phyloP scores from a whole-genome alignment of 2,797 vertebrate genomes.

The Falco berigora region DNA sequence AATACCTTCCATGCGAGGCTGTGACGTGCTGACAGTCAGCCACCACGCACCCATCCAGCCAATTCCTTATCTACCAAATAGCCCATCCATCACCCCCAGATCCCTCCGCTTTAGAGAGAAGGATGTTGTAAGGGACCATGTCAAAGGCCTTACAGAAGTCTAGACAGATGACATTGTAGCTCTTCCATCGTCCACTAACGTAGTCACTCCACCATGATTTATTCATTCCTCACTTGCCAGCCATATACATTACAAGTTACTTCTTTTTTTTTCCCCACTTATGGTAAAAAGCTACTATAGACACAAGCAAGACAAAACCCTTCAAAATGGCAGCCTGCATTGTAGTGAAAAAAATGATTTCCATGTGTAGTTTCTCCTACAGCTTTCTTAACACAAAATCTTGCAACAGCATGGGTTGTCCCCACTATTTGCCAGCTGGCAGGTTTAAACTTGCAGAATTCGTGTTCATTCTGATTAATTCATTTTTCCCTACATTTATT shows the following conservation, averaged over 20 bases:
- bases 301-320: background rate
- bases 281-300: background rate
- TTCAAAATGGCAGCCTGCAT: background rate
- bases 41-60: background rate
- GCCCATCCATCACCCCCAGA: too few species aligned
- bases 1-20: background rate
- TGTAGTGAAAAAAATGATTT: background rate
- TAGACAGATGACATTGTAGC: background rate
- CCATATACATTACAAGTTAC: background rate
- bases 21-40: background rate
- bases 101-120: background rate
- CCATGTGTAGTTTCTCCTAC: background rate
- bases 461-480: background rate
- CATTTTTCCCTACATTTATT: background rate
- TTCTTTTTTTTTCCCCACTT: background rate
- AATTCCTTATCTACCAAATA: background rate
- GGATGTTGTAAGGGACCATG: too few species aligned
- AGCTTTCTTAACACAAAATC: background rate
- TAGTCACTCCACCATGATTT: background rate
- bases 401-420: background rate
- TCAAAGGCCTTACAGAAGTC: too few species aligned
- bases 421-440: background rate
- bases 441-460: background rate
- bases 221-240: background rate
- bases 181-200: background rate